Percentiles rank a stretch among this genome's conserved stretches.
phyloP scores from a whole-genome alignment of 2,113 vertebrate genomes.

The Crotophaga sulcirostris region DNA sequence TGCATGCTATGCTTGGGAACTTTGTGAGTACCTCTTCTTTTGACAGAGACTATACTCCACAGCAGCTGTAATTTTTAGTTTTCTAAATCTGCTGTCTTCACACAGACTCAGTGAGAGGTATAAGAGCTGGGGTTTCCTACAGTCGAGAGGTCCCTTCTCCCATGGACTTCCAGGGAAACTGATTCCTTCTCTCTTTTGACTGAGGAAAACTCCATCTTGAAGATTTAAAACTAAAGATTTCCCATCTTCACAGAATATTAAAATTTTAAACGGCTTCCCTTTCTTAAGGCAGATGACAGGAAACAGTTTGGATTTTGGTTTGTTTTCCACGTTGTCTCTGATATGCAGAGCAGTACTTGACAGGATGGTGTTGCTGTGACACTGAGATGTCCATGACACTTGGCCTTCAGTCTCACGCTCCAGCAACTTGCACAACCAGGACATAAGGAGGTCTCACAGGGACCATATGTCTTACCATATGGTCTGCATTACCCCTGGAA shows the following conservation, averaged over 20 bases:
- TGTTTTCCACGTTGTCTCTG: neutral
- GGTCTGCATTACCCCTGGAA: neutral
- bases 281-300: neutral
- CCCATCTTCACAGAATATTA: neutral
- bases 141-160: neutral
- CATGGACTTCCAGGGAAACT: neutral
- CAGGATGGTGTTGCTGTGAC: conserved; percentile 49
- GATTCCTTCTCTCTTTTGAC: neutral
- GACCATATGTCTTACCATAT: conserved; percentile 32
- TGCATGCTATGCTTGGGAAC: neutral
- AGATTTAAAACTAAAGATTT: neutral
- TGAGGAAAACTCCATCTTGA: neutral
- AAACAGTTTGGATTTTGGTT: neutral
- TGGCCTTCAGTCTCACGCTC: conserved; percentile 32
- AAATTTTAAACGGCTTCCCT: neutral
- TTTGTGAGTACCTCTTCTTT: neutral
- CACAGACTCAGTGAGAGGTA: neutral
- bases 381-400: neutral
- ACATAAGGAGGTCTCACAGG: conserved; percentile 2
- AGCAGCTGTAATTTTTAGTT: neutral
- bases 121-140: neutral
- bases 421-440: conserved; percentile 19
- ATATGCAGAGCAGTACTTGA: neutral
- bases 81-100: neutral
- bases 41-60: accelerated